Evolutionary conservation across 2,888 invertebrate species (phyloP).

Genomic region (Parapristionchus giblindavisi): DNA sequence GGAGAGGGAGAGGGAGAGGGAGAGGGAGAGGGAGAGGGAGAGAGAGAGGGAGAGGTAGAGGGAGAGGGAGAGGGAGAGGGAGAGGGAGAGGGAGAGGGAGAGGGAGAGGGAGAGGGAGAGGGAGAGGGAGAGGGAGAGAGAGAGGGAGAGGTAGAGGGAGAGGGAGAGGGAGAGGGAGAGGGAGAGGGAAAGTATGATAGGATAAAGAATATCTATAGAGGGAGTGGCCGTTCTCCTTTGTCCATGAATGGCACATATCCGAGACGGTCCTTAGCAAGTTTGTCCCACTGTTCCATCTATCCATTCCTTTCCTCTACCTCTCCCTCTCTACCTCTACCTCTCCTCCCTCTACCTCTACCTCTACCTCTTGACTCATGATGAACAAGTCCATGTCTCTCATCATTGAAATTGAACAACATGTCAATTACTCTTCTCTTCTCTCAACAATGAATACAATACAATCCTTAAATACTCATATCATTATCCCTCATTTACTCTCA

Average conservation of each 20-base stretch:
- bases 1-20: not conserved
- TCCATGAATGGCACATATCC: too few species aligned
- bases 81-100: not conserved
- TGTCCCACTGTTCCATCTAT: not conserved
- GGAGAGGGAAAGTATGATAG: not conserved
- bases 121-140: conserved; percentile 12
- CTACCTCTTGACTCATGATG: too few species aligned
- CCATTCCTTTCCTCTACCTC: not conserved
- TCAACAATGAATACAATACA: too few species aligned
- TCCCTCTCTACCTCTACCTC: not conserved
- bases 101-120: not conserved
- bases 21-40: not conserved
- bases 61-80: not conserved
- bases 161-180: not conserved
- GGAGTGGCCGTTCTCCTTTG: too few species aligned
- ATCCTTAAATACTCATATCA: too few species aligned
- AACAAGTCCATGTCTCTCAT: too few species aligned
- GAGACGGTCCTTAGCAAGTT: too few species aligned
- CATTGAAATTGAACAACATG: too few species aligned
- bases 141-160: not conserved
- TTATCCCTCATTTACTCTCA: too few species aligned
- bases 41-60: not conserved
- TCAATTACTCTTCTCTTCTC: too few species aligned
- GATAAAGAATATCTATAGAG: too few species aligned
- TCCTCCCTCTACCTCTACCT: too few species aligned